Percentiles rank a stretch among this genome's conserved stretches.
These are phyloP conservation scores for Drosophila gaucha DNA, from an alignment of 2,888 invertebrate species.

Conservation along the genomic window DNA sequence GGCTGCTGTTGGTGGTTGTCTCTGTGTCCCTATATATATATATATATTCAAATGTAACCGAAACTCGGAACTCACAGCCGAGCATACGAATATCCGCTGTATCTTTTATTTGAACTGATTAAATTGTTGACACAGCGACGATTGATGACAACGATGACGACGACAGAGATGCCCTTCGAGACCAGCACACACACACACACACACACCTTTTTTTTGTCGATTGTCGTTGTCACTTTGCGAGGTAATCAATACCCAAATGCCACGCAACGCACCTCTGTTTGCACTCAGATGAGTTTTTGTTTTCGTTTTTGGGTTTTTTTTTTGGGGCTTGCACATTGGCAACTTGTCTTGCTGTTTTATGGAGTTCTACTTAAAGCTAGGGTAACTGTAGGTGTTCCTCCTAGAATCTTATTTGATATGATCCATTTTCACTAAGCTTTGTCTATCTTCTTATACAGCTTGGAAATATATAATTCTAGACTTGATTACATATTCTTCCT, in stretches of 20 bases:
- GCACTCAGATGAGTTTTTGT: conserved; percentile 47
- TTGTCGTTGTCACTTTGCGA: conserved; percentile 24
- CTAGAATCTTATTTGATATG: no score
- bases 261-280: conserved; percentile 63
- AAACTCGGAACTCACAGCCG: conserved; percentile 33
- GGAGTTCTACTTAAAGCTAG: not conserved
- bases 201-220: conserved; percentile 2
- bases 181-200: not conserved
- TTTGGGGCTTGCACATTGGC: not conserved
- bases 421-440: no score
- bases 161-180: conserved; percentile 14
- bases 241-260: conserved; percentile 65
- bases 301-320: not conserved
- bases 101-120: conserved; percentile 73
- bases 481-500: no score
- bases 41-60: conserved; percentile 61
- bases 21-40: conserved; percentile 7
- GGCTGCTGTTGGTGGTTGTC: conserved; percentile 27
- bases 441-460: no score
- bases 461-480: no score
- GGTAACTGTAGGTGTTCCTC: not conserved
- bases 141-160: conserved; percentile 42
- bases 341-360: not conserved
- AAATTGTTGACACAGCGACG: conserved; percentile 70
- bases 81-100: conserved; percentile 33